phyloP scores from a whole-genome alignment of 2,888 invertebrate genomes.

The Brachypterus glaber region DNA sequence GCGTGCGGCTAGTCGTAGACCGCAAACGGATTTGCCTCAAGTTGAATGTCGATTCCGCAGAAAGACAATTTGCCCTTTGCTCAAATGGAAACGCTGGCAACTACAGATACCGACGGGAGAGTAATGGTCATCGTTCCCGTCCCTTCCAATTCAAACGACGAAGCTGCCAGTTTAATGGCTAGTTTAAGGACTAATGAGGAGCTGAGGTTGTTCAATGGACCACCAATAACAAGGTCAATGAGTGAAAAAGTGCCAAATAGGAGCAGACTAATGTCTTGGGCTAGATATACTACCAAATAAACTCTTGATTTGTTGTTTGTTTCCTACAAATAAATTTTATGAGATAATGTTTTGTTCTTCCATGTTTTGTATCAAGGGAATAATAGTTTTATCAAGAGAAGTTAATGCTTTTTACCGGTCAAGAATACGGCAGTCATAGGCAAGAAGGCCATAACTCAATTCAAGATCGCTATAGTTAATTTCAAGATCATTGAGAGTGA shows the following conservation, averaged over 20 bases:
- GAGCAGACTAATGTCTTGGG: constrained; percentile 81
- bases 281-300: constrained; percentile 78
- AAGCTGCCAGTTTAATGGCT: constrained; percentile 37
- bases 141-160: constrained; percentile 36
- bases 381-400: too few species aligned
- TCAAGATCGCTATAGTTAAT: too few species aligned
- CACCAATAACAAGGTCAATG: constrained; percentile 65
- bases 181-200: constrained; percentile 50
- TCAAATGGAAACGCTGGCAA: constrained; percentile 52
- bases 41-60: too few species aligned
- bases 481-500: too few species aligned
- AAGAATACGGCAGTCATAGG: too few species aligned
- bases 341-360: too few species aligned
- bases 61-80: too few species aligned
- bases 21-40: constrained; percentile 12
- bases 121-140: constrained; percentile 55
- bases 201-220: constrained; percentile 45
- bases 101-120: constrained; percentile 52
- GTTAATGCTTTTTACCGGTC: too few species aligned
- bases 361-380: too few species aligned
- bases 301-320: constrained; percentile 3
- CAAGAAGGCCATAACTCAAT: too few species aligned
- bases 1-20: constrained; percentile 15
- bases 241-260: constrained; percentile 80
- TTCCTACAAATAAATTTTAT: too few species aligned